phyloP scores from a whole-genome alignment of 2,113 vertebrate genomes.

The Eleginops maclovinus region DNA sequence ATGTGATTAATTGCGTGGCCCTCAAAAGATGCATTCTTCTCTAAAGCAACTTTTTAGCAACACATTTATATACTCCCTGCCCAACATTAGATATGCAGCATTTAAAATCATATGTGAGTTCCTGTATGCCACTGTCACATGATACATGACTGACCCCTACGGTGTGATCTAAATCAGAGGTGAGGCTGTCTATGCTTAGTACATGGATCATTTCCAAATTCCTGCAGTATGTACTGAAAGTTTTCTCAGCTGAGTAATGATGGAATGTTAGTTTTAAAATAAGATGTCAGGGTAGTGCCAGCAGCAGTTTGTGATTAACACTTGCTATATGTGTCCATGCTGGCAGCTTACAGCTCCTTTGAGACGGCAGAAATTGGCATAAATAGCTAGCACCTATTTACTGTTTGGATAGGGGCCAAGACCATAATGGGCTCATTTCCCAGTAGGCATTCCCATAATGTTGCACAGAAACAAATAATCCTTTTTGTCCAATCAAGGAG shows the following conservation, averaged over 20 bases:
- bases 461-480: conserved; percentile 50
- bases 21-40: too few relatives aligned
- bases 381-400: conserved; percentile 10
- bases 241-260: neutral
- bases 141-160: neutral
- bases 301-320: neutral
- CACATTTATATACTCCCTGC: neutral
- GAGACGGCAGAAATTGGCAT: conserved; percentile 17
- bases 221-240: neutral
- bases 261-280: conserved; percentile 2
- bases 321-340: neutral
- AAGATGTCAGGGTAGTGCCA: neutral
- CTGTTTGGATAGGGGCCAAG: conserved; percentile 32
- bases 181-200: neutral
- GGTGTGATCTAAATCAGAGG: too few relatives aligned
- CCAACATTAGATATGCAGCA: neutral
- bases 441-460: conserved; percentile 16
- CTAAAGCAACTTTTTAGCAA: neutral
- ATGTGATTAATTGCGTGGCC: too few relatives aligned
- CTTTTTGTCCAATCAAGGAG: conserved; percentile 18
- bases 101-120: neutral
- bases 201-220: too few relatives aligned
- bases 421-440: conserved; percentile 22
- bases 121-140: neutral
- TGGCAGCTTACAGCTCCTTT: conserved; percentile 4